Evolutionary conservation across 2,888 invertebrate genomes (phyloP).

Genomic region (Rosalia funebris): DNA sequence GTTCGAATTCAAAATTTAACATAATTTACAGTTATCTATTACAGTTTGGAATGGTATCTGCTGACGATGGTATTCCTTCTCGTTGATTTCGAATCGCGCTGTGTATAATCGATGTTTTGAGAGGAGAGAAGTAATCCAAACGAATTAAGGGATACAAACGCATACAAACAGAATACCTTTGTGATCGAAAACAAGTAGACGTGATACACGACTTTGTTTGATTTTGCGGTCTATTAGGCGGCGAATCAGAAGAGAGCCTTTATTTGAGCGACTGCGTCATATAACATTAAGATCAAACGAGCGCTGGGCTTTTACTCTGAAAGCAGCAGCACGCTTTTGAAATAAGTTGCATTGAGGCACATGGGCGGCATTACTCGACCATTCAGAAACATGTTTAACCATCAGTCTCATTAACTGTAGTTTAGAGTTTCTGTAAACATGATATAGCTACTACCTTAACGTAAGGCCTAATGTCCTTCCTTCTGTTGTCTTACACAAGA

Average conservation of each 20-base stretch:
- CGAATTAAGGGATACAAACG: neutral
- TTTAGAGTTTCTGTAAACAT: conserved; percentile 58
- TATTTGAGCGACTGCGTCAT: conserved; percentile 57
- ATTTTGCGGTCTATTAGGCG: conserved; percentile 52
- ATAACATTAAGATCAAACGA: conserved; percentile 64
- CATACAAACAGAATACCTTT: conserved; percentile 6
- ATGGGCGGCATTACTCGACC: conserved; percentile 43
- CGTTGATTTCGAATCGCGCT: too few species aligned
- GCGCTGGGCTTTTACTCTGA: conserved; percentile 52
- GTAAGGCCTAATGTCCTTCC: neutral
- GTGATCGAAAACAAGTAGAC: conserved; percentile 2
- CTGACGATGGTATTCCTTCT: too few species aligned
- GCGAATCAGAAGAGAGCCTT: conserved; percentile 55
- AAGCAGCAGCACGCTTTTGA: conserved; percentile 43
- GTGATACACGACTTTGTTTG: conserved; percentile 33
- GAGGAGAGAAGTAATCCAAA: conserved; percentile 1
- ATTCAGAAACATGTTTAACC: conserved; percentile 59
- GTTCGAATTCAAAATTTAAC: too few species aligned
- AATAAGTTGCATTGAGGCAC: conserved; percentile 52
- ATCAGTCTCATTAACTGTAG: conserved; percentile 53
- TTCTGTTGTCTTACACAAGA: too few species aligned
- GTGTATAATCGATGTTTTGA: neutral
- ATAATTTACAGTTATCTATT: too few species aligned
- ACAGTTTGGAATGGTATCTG: too few species aligned
- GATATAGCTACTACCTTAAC: conserved; percentile 49